Percentiles rank a stretch among this genome's conserved stretches.
Evolutionary conservation across 2,113 vertebrate genomes (phyloP).

Genomic region (Cyanoramphus novaezelandiae): DNA sequence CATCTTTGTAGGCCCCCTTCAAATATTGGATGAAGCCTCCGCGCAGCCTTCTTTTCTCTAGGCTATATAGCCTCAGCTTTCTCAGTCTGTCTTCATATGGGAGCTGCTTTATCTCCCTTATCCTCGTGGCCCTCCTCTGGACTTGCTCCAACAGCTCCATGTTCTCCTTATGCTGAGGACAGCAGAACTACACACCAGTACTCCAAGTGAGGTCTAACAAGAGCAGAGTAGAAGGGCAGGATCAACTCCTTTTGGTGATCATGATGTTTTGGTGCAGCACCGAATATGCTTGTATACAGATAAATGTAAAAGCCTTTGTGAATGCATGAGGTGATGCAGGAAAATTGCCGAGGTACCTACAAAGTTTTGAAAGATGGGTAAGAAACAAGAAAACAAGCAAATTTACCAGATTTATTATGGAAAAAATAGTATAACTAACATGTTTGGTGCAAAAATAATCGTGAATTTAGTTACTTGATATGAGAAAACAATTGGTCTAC

Average conservation of each 20-base stretch:
- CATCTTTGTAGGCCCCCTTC: neutral
- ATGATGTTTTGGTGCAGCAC: neutral
- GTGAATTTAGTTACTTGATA: neutral
- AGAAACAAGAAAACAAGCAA: neutral
- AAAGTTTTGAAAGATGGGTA: neutral
- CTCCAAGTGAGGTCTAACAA: neutral
- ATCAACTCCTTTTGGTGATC: neutral
- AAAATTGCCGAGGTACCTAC: neutral
- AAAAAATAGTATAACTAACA: neutral
- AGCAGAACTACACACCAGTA: neutral
- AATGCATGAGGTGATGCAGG: neutral
- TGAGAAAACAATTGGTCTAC: neutral
- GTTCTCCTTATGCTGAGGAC: neutral
- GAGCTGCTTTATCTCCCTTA: neutral
- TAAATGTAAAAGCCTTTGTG: neutral
- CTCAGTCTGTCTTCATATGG: neutral
- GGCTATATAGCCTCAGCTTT: neutral
- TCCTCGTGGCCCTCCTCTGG: neutral
- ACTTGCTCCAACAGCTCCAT: neutral
- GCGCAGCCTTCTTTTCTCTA: neutral
- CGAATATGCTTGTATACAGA: neutral
- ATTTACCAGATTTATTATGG: neutral
- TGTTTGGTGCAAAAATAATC: neutral
- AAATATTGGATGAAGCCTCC: neutral
- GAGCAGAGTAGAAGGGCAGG: neutral